Evolutionary conservation across 2,797 vertebrate genomes (phyloP), one percentile per base, ranked within the genome.

Genomic region (Microhierax caerulescens): DNA sequence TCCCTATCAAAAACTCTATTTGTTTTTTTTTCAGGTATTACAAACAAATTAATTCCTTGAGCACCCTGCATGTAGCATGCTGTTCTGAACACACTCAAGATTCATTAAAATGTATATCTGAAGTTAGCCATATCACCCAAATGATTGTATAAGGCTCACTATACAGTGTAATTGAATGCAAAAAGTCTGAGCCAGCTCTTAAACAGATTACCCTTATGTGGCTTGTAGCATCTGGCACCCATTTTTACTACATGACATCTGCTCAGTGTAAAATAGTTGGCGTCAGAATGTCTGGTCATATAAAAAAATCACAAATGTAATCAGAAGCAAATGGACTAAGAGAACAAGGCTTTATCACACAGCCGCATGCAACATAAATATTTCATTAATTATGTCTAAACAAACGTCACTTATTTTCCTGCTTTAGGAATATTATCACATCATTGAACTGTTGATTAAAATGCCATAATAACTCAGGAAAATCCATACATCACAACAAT

Each of bases 161-260:
- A 97, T 97, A 94, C 83, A 92, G 95, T 93, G 91, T 98, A 98
- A 99, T 98, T 98, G 97, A 98, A 98, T 98, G 98, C 97, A 98
- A 97, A 95, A 97, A 98, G 97, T 98, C 98, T 83, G 97, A 98
- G 98, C 98, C 98, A 98, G 98, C 98, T 98, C 98, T 98, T 98
- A 98, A 98, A 98, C 98, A 98, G 98, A 98, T 98, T 98, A 98
- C 97, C 97, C 98, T 98, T 98, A 96, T 97, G 98, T 97, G 98
- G 97, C 96, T 98, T 95, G 94, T 96, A 98, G 98, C 98, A 98
- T 98, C 98, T 99, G 98, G 98, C 98, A 98, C 98, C 98, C 98
- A 98, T 98, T 98, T 98, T 98, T 98, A 97, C 98, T 98, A 97
- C 97, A 98, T 98, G 98, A 98, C 98, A 98, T 98, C 98, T 98